These are phyloP conservation scores for Semnornis frantzii DNA, from an alignment of 2,113 vertebrate genomes.

Conservation along the genomic window DNA sequence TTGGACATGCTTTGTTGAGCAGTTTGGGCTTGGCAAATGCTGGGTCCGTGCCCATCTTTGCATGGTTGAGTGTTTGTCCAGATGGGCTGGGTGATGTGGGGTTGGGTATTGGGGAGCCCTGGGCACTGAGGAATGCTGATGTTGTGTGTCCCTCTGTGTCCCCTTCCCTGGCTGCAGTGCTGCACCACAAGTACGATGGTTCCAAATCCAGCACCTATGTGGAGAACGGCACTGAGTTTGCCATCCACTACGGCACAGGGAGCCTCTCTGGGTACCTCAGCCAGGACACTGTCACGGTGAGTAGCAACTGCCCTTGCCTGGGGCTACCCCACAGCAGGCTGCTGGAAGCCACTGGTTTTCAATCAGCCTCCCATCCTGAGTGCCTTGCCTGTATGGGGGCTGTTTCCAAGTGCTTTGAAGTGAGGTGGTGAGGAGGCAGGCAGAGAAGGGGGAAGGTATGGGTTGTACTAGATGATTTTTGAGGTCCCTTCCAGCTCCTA, in stretches of 20 bases:
- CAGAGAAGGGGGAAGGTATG: neutral
- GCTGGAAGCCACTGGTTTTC: fast-evolving
- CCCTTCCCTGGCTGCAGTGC: constrained; percentile 64
- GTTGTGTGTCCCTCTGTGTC: neutral
- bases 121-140: neutral
- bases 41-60: neutral
- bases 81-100: neutral
- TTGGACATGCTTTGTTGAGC: neutral
- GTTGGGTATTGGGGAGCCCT: neutral
- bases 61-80: neutral
- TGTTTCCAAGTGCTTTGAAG: neutral
- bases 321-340: neutral
- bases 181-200: constrained; percentile 91
- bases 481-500: no score
- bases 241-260: constrained; percentile 91
- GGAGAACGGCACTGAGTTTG: constrained; percentile 89
- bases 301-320: neutral
- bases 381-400: fast-evolving
- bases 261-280: constrained; percentile 95
- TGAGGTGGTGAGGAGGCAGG: neutral
- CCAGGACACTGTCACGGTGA: constrained; percentile 81
- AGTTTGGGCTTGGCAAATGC: neutral
- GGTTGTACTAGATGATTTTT: no score
- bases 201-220: constrained; percentile 86
- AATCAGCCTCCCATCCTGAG: neutral